A percentile compares a stretch with the other conserved stretches of the same genome.
Conservation (phyloP, 2,797 vertebrate genomes). For the Ara ararauna region DNA sequence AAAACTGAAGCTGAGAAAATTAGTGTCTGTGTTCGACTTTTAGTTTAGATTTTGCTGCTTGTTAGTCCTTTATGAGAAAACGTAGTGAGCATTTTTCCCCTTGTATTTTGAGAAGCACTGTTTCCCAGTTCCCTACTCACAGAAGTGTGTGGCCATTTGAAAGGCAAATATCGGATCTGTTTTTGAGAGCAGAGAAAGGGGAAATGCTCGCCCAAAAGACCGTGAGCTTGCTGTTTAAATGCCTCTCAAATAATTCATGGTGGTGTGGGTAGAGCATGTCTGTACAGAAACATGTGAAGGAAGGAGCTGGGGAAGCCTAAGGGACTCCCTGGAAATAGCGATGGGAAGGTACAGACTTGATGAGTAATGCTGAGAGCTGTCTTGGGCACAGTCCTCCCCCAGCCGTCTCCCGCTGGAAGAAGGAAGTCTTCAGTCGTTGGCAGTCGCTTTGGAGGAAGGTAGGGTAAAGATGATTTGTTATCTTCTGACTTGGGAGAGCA, state of each 20-base stretch:
- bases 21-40: accelerated
- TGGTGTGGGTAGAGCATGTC: background rate
- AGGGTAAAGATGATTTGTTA: background rate
- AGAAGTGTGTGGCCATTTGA: background rate
- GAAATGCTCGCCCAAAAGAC: background rate
- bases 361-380: background rate
- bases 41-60: background rate
- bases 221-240: background rate
- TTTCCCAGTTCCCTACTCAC: background rate
- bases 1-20: background rate
- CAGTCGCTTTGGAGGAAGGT: background rate
- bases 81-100: background rate
- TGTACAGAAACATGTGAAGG: background rate
- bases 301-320: background rate
- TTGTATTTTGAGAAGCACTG: background rate
- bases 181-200: background rate
- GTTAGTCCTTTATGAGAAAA: background rate
- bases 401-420: background rate
- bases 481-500: background rate
- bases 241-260: background rate
- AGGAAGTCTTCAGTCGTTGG: background rate
- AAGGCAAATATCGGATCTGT: background rate
- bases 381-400: accelerated
- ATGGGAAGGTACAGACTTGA: background rate
- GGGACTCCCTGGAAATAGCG: background rate